Percentiles rank a stretch among this genome's conserved stretches.
phyloP scores from a whole-genome alignment of 2,797 vertebrate genomes.

The Gastrophryne carolinensis region DNA sequence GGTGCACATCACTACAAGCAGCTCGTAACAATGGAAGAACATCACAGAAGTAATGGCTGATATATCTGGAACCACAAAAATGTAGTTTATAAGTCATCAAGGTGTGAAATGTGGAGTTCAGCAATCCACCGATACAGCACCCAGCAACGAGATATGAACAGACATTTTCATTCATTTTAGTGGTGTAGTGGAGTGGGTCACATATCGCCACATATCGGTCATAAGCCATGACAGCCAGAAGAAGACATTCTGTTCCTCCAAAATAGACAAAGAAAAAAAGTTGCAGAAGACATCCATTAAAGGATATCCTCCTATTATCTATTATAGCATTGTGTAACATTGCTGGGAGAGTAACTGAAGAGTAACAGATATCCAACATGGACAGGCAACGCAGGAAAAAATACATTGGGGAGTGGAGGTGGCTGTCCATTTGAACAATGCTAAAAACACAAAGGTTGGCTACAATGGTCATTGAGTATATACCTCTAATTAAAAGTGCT shows the following conservation, averaged over 20 bases:
- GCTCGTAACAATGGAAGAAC: slow-evolving; percentile 55
- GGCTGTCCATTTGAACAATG: slow-evolving; percentile 32
- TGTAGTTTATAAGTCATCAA: slow-evolving; percentile 49
- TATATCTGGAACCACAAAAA: slow-evolving; percentile 50
- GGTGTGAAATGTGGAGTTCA: slow-evolving; percentile 52
- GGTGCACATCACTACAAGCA: slow-evolving; percentile 50
- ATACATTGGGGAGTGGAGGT: slow-evolving; percentile 57
- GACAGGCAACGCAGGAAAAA: slow-evolving; percentile 60
- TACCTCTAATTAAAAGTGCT: slow-evolving; percentile 36
- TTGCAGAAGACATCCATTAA: slow-evolving; percentile 53
- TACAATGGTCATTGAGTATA: slow-evolving; percentile 45
- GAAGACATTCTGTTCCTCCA: slow-evolving; percentile 55
- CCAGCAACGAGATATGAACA: slow-evolving; percentile 53
- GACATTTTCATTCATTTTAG: slow-evolving; percentile 46
- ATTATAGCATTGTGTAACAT: slow-evolving; percentile 57
- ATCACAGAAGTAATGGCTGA: slow-evolving; percentile 59
- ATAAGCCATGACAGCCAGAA: slow-evolving; percentile 58
- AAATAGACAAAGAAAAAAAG: slow-evolving; percentile 60
- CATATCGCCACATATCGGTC: slow-evolving; percentile 54
- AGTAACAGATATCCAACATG: slow-evolving; percentile 59
- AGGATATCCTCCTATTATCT: slow-evolving; percentile 56
- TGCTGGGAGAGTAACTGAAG: slow-evolving; percentile 57
- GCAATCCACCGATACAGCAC: slow-evolving; percentile 54
- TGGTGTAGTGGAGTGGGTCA: slow-evolving; percentile 50
- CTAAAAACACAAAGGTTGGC: slow-evolving; percentile 52